Evolutionary conservation across 2,888 invertebrate species (phyloP).

Genomic region (Drosophila neonasuta): DNA sequence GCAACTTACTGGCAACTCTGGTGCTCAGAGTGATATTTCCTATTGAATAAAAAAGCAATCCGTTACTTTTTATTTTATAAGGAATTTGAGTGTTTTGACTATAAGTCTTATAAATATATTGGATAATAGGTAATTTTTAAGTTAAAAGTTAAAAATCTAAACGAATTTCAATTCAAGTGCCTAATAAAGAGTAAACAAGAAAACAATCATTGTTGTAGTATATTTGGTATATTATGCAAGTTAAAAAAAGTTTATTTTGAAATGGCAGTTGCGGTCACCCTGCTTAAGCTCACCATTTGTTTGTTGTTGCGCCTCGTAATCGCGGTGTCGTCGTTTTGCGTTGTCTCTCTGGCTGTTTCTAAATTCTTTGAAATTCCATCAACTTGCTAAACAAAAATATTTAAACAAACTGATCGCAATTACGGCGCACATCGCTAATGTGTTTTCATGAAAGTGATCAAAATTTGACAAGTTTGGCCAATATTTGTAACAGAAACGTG

Average conservation of each 20-base stretch:
- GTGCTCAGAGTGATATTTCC: not conserved
- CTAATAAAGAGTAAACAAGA: not conserved
- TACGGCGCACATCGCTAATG: slow-evolving; percentile 37
- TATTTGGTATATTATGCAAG: not conserved
- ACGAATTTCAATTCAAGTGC: not conserved
- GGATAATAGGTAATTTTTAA: no score
- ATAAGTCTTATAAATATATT: not conserved
- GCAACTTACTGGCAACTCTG: slow-evolving; percentile 58
- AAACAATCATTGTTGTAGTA: not conserved
- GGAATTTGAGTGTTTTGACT: not conserved
- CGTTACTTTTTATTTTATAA: not conserved
- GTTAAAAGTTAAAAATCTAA: not conserved
- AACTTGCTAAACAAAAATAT: slow-evolving; percentile 37
- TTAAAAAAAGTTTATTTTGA: not conserved
- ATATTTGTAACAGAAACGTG: slow-evolving; percentile 68
- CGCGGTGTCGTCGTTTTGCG: slow-evolving; percentile 66
- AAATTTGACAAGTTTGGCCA: slow-evolving; percentile 35
- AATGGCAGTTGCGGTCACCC: slow-evolving; percentile 16
- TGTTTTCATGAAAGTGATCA: slow-evolving; percentile 30
- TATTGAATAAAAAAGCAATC: not conserved
- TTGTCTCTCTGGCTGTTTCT: slow-evolving; percentile 56
- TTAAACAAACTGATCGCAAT: slow-evolving; percentile 32
- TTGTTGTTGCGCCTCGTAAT: slow-evolving; percentile 68
- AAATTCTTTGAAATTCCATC: slow-evolving; percentile 56
- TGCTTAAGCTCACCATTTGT: slow-evolving; percentile 60